Evolutionary conservation across 1,140 invertebrate species (phyloP).

Genomic region (Odontomachus brunneus): DNA sequence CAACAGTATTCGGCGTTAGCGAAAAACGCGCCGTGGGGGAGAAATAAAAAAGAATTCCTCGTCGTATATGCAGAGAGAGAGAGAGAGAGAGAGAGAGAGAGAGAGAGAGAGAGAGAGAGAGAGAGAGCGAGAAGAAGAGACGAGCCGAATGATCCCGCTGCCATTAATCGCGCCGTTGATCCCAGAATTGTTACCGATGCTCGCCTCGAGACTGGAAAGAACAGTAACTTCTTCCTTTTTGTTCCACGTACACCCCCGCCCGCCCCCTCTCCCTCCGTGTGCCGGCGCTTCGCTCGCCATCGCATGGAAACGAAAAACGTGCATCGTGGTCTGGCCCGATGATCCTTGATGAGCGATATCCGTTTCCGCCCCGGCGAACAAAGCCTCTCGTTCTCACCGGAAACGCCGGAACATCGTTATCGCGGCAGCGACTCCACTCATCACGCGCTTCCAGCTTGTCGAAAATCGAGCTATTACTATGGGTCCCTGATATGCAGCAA

Average conservation of each 20-base stretch:
- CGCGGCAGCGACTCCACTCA: constrained; percentile 68
- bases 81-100: not conserved
- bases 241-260: constrained; percentile 18
- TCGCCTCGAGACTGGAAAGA: constrained; percentile 41
- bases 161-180: constrained; percentile 70
- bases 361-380: constrained; percentile 81
- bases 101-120: not conserved
- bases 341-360: constrained; percentile 83
- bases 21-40: not conserved
- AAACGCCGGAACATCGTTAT: constrained; percentile 81
- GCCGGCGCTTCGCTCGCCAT: constrained; percentile 14
- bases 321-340: constrained; percentile 76
- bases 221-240: constrained; percentile 3
- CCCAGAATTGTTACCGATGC: constrained; percentile 64
- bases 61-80: not conserved
- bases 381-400: constrained; percentile 79
- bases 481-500: constrained; percentile 29
- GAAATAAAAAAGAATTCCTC: constrained; percentile 9
- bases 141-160: constrained; percentile 62
- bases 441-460: constrained; percentile 17
- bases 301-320: constrained; percentile 55
- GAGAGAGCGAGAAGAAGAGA: constrained; percentile 27
- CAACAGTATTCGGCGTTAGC: constrained; percentile 26
- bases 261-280: not conserved
- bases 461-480: constrained; percentile 30